phyloP scores from a whole-genome alignment of 2,797 vertebrate species.

The Leptodactylus fallax region DNA sequence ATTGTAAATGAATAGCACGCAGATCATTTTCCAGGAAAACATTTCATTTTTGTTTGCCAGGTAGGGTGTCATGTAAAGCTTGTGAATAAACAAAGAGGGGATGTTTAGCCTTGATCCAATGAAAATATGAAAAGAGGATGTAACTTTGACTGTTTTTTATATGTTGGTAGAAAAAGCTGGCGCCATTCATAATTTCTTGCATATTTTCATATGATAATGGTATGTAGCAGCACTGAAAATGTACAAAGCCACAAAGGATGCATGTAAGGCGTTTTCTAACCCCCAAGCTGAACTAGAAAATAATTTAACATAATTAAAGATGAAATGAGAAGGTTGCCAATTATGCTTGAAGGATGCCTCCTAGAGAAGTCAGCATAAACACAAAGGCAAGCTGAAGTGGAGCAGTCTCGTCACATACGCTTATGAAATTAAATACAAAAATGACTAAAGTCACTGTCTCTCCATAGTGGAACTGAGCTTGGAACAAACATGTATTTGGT shows the following conservation, averaged over 20 bases:
- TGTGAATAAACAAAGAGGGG: not conserved
- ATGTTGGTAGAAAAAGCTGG: not conserved
- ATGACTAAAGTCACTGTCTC: conserved; percentile 28
- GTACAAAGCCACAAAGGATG: conserved; percentile 30
- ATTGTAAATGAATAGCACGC: not conserved
- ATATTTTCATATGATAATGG: conserved; percentile 17
- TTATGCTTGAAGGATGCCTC: conserved; percentile 54
- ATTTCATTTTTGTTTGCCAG: not conserved
- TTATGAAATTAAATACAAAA: conserved; percentile 50
- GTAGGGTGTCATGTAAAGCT: not conserved
- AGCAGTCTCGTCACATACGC: conserved; percentile 39
- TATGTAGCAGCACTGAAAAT: conserved; percentile 27
- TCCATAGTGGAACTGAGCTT: not conserved
- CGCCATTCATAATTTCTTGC: too few species aligned
- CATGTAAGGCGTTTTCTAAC: conserved; percentile 19
- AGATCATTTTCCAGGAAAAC: not conserved
- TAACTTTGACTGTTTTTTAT: not conserved
- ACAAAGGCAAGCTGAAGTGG: conserved; percentile 38
- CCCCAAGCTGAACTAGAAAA: conserved; percentile 38
- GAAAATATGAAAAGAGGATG: not conserved
- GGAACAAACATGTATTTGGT: conserved; percentile 28
- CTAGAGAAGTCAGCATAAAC: conserved; percentile 17
- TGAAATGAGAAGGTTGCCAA: conserved; percentile 56
- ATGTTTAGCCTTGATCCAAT: not conserved
- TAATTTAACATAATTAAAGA: conserved; percentile 61